Evolutionary conservation across 2,113 vertebrate genomes (phyloP).

Genomic region (Pavo muticus): DNA sequence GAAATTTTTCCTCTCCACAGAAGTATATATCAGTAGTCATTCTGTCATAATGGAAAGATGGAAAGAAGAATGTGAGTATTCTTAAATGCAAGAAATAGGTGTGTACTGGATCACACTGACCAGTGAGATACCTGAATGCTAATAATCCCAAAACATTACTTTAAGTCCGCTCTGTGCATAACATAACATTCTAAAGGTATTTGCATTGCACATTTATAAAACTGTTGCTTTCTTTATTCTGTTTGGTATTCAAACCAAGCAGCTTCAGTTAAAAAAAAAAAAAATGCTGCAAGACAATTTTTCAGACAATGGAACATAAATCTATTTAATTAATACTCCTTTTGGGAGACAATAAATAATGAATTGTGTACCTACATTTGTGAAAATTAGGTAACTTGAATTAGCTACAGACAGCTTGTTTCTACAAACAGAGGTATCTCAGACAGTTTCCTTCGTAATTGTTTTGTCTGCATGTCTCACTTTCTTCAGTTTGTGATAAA

Average conservation of each 20-base stretch:
- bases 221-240: background rate
- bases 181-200: background rate
- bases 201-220: background rate
- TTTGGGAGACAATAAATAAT: background rate
- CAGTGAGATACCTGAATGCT: background rate
- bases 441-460: background rate
- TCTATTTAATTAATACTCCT: slow-evolving; percentile 29
- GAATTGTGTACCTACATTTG: background rate
- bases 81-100: background rate
- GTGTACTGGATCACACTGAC: background rate
- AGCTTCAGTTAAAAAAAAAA: background rate
- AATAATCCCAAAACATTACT: background rate
- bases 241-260: background rate
- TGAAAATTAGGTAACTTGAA: slow-evolving; percentile 14
- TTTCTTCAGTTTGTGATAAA: background rate
- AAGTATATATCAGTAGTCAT: background rate
- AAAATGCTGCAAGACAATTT: background rate
- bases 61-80: background rate
- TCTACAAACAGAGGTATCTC: background rate
- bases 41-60: background rate
- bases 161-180: too few relatives aligned
- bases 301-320: slow-evolving; percentile 27
- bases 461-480: slow-evolving; percentile 3
- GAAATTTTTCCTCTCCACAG: background rate
- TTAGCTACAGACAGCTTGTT: slow-evolving; percentile 17